Evolutionary conservation across 2,113 vertebrate species (phyloP).

Genomic region (Piaya cayana): DNA sequence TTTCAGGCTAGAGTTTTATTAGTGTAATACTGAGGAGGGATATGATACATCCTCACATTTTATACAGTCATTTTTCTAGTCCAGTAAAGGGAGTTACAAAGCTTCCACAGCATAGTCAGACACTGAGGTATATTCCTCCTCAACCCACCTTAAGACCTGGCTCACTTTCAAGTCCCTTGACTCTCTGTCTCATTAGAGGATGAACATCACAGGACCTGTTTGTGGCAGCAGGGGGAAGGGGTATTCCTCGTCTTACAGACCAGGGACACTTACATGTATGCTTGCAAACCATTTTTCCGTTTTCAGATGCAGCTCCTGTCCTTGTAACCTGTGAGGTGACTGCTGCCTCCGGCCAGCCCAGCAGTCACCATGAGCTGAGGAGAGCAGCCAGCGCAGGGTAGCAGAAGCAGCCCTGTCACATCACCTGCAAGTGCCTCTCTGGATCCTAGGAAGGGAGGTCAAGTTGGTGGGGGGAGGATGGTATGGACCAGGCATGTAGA

Average conservation of each 20-base stretch:
- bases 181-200: neutral
- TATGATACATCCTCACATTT: neutral
- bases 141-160: neutral
- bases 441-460: neutral
- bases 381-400: rapidly evolving
- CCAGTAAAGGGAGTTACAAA: neutral
- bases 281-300: neutral
- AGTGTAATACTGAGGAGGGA: neutral
- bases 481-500: neutral
- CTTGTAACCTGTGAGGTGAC: neutral
- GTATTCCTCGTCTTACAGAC: neutral
- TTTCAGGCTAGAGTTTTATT: neutral
- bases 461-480: neutral
- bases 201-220: neutral
- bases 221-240: neutral
- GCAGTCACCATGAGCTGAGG: neutral
- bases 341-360: neutral
- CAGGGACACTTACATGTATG: rapidly evolving
- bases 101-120: neutral
- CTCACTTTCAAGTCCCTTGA: rapidly evolving
- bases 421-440: neutral
- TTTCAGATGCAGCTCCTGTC: neutral
- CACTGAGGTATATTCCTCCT: neutral
- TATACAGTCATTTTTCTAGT: neutral
- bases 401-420: neutral